Evolutionary conservation across 1,140 invertebrate species (phyloP), one percentile per base, ranked within the genome.

Genomic region (Micrasema longulum): DNA sequence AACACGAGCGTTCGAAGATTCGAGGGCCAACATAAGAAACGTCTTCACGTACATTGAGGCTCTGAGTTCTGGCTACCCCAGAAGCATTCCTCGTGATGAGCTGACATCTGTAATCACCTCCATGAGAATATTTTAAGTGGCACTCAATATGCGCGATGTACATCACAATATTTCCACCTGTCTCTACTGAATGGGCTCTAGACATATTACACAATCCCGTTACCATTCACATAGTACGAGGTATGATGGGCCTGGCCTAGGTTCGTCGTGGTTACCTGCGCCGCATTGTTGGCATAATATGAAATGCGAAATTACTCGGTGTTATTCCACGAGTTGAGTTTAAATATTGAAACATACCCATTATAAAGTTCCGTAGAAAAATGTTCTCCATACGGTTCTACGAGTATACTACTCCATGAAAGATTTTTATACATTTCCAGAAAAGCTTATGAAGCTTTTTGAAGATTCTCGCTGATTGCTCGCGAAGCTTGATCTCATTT

Each of bases 101-200:
- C 22, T 38, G 55, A 11, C 55, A 60, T 60, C 31, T 60, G 55
- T 55, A 43, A 38, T 60, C 55, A 14, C 35, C 14, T 52, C 3
- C 55, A 60, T 60, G 55, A 60, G 55, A 60, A 60, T 60, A 60
- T 60, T 38, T 60, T 4, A 60, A 60, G 55, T 60, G 36, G 55
- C 55, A 41, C 55, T 60, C 22, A 60, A 23, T 60, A 60, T 60
- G 55, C 55, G 55, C 55, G 55, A n/a, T 31, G 36, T 20, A 9
- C 16, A 38, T 20, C 55, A 20, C 55, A 10, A 60, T 60, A 60
- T 38, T 38, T 60, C 55, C 41, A 22, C 52, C 55, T 60, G 55
- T 41, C 35, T 53, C 36, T n/a, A 14, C 23, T 26, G 20, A 53
- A 53, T 53, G 50, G 50, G 23, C 50, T 12, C 10, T 12, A 14